A percentile compares a stretch with the other conserved stretches of the same genome.
phyloP scores from a whole-genome alignment of 2,888 invertebrate genomes.

The Caenorhabditis panamensis region DNA sequence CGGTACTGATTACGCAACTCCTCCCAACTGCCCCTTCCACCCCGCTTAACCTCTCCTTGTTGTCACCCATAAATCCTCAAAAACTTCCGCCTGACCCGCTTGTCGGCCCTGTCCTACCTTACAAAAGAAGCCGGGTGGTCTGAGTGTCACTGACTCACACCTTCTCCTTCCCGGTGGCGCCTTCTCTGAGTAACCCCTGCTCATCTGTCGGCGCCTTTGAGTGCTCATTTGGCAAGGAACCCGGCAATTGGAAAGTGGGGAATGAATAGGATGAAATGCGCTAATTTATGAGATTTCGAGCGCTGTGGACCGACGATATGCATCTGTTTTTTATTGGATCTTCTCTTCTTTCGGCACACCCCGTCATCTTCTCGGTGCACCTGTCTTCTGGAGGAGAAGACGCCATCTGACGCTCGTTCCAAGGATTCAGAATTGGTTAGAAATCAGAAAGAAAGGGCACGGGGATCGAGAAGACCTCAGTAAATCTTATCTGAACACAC shows the following conservation, averaged over 20 bases:
- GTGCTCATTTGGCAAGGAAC: constrained; percentile 22
- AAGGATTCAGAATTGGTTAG: neutral
- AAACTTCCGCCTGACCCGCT: constrained; percentile 14
- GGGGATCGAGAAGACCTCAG: neutral
- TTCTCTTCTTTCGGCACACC: neutral
- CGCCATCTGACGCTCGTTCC: neutral
- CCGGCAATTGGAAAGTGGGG: constrained; percentile 7
- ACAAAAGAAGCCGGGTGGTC: neutral
- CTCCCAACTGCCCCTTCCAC: neutral
- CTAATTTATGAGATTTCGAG: constrained; percentile 51
- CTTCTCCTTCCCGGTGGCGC: neutral
- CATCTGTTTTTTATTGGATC: constrained; percentile 55
- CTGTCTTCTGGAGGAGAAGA: constrained; percentile 3
- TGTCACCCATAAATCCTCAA: constrained; percentile 3
- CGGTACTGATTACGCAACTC: too few species aligned
- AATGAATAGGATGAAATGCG: constrained; percentile 15
- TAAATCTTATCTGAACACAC: constrained; percentile 3
- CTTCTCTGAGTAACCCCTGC: constrained; percentile 10
- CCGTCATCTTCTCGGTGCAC: constrained; percentile 1
- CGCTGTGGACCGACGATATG: constrained; percentile 7
- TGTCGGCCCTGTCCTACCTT: neutral
- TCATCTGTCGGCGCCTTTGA: constrained; percentile 8
- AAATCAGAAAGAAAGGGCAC: too few species aligned
- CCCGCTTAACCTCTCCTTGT: neutral
- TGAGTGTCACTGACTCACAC: neutral